Evolutionary conservation across 2,797 vertebrate genomes (phyloP), one percentile per base, ranked within the genome.

Genomic region (Galaxias olidus): DNA sequence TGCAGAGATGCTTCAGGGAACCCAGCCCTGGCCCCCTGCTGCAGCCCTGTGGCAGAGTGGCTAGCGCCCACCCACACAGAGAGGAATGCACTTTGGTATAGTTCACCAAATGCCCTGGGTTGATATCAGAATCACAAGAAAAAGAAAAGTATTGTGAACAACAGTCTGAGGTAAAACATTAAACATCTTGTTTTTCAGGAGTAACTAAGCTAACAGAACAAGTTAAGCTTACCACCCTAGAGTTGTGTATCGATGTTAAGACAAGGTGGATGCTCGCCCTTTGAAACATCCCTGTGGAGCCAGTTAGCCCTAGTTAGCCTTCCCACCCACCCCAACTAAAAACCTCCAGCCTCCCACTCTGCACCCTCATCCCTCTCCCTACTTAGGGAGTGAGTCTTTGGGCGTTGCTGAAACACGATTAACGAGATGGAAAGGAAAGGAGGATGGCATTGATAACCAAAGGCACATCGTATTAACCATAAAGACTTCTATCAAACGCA

Each of bases 31-130:
- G 65, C 18, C 59, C n/a, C 9, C 20, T 45, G 43, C 30, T 30
- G 30, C 30, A 3, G 30, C 30, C 30, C 73, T 69, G 54, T 58
- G 74, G 76, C 74, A 11, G 74, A 79, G 81, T 81, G 69, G 84
- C 79, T 76, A 82, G 85, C 82, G 89, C 90, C 91, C 93, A 93
- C 91, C 90, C 80, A 91, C 75, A 86, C 93, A 94, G 84, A 94
- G 96, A 96, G 95, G 95, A 99, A 98, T 97, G 95, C 96, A 98
- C 96, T 98, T 98, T 97, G 96, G 96, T 96, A 95, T 89, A 92
- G 90, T 81, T 58, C 76, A 97, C 96, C 96, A 98, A 98, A 97
- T 96, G 95, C 95, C 95, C 95, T 95, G 92, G 93, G 89, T 91
- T 94, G 9, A 68, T 86, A 85, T 85, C 75, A 70, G 81, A 65